Evolutionary conservation across 2,888 invertebrate genomes (phyloP).

Genomic region (Acleris emargana): DNA sequence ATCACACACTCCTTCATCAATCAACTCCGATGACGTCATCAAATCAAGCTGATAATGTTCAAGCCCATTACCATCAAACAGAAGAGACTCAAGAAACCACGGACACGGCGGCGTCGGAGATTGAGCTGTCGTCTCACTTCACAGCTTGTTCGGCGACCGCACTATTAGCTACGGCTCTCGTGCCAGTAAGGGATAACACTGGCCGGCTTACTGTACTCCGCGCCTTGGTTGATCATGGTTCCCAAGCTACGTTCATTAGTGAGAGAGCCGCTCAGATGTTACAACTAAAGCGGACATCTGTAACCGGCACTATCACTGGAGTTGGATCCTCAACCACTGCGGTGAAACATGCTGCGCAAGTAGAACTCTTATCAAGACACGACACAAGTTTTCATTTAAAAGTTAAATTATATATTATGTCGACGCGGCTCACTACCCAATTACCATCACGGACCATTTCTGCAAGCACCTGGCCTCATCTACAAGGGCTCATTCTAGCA

Average conservation of each 20-base stretch:
- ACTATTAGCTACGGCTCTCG: constrained; percentile 10
- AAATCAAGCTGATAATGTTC: background rate
- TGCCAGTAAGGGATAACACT: background rate
- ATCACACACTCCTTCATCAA: constrained; percentile 34
- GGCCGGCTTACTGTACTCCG: background rate
- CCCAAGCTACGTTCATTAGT: constrained; percentile 20
- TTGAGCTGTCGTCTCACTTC: constrained; percentile 12
- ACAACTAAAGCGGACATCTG: constrained; percentile 3
- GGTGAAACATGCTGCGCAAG: constrained; percentile 5
- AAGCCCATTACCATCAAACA: constrained; percentile 1
- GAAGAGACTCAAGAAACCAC: background rate
- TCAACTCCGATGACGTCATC: background rate
- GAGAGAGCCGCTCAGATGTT: constrained; percentile 14
- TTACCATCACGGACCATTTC: constrained; percentile 8
- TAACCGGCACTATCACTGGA: constrained; percentile 16
- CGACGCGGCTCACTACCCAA: constrained; percentile 8
- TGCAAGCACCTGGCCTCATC: constrained; percentile 9
- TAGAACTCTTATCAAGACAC: constrained; percentile 14
- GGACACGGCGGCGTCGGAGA: background rate
- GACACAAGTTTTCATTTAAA: constrained; percentile 8
- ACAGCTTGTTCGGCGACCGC: background rate
- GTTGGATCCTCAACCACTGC: constrained; percentile 10
- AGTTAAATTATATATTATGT: constrained; percentile 3
- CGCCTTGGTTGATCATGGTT: constrained; percentile 6
- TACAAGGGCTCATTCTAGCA: constrained; percentile 9